These are phyloP conservation scores for Halcyon smyrnensis DNA, from an alignment of 2,797 vertebrate genomes.

Conservation along the genomic window DNA sequence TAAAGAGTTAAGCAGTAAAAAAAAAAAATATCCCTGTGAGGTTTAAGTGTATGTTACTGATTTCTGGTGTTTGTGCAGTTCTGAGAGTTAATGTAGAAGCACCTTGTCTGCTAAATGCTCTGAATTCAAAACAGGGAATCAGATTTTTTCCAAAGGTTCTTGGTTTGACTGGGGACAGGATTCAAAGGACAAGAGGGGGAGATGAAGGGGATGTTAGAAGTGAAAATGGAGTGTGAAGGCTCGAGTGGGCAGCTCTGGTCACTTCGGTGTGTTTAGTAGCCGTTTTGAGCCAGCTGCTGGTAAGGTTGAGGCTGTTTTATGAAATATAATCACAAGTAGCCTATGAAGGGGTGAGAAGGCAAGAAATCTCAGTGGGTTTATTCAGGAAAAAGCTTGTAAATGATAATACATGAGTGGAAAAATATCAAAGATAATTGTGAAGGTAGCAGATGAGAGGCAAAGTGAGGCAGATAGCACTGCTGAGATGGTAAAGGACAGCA, in stretches of 20 bases:
- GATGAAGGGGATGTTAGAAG: not conserved
- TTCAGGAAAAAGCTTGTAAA: not conserved
- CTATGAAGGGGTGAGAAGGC: not conserved
- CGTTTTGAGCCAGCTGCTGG: fast-evolving
- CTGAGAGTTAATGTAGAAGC: not conserved
- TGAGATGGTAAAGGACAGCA: not conserved
- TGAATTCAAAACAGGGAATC: fast-evolving
- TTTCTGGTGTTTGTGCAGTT: not conserved
- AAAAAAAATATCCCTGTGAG: not conserved
- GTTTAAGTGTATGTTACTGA: not conserved
- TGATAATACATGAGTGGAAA: fast-evolving
- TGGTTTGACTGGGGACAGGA: not conserved
- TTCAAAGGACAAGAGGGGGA: not conserved
- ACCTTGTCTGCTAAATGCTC: not conserved
- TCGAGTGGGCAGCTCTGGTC: not conserved
- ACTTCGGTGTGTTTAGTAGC: not conserved
- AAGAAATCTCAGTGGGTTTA: not conserved
- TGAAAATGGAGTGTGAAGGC: not conserved
- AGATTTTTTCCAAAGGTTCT: not conserved
- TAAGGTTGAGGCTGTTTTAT: not conserved
- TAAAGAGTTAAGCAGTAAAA: not conserved
- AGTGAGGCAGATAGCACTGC: not conserved
- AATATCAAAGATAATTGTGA: not conserved
- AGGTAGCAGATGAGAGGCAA: not conserved
- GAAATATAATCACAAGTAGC: not conserved